Percentiles rank a stretch among this genome's conserved stretches.
Evolutionary conservation across 2,797 vertebrate species (phyloP).

Genomic region (Cynopterus sphinx): DNA sequence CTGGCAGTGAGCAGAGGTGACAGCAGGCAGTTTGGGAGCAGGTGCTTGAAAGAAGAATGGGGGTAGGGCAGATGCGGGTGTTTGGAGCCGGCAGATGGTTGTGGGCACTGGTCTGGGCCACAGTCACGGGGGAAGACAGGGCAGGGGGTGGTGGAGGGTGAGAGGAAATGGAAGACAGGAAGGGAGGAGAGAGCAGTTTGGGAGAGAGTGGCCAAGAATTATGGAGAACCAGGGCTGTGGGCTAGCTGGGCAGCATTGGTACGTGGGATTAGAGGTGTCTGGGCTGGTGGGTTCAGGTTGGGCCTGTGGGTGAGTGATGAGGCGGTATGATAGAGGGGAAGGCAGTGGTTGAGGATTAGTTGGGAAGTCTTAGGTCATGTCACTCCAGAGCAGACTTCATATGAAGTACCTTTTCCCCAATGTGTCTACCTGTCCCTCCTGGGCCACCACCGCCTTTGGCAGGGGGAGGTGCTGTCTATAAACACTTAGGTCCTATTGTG

Average conservation of each 20-base stretch:
- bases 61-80: neutral
- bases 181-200: neutral
- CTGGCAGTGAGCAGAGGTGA: neutral
- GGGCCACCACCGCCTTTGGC: neutral
- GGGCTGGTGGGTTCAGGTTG: neutral
- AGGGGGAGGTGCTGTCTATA: neutral
- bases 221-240: neutral
- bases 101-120: constrained; percentile 66
- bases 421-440: neutral
- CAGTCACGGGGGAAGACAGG: constrained; percentile 51
- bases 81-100: constrained; percentile 70
- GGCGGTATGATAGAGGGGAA: neutral
- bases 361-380: neutral
- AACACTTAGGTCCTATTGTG: neutral
- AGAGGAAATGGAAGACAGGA: neutral
- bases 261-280: neutral
- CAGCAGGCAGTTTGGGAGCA: neutral
- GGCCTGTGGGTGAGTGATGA: neutral
- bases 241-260: neutral
- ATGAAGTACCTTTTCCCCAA: neutral
- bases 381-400: neutral
- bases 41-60: constrained; percentile 53
- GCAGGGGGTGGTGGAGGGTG: neutral
- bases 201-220: neutral
- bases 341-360: neutral